Base-by-base conservation (phyloP, 2,113 vertebrate genomes). In the Chrysochloris asiatica region DNA sequence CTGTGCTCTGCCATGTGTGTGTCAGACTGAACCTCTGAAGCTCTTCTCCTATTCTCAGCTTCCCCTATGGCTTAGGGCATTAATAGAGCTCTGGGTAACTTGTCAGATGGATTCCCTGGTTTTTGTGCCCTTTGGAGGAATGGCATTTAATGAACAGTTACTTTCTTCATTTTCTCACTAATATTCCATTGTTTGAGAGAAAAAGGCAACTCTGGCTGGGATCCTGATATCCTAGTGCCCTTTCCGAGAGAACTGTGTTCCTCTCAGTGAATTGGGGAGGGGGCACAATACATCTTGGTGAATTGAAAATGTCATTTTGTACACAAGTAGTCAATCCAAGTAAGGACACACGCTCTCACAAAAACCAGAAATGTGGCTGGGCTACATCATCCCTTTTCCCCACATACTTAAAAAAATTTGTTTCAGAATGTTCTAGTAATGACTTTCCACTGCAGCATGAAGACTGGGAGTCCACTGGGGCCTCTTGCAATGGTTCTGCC, bases 111-210 rank as follows among this genome's bases (percentile, higher is more conserved):
- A 88, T 94, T 90, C 82, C 83, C 84, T 93, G 69, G 73, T 73
- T 38, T 83, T n/a, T 30, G 30, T 54, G 14, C 52, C 87, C 56
- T 94, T 86, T 56, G 0, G 0, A 47, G 83, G 30, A 38, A 61
- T 45, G 85, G 0, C 6, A 59, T 95, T 95, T 93, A 94, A 84
- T 83, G 79, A 89, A 79, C 43, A 94, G 93, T 43, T 80, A 41
- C 73, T 89, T 81, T 82, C 33, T 86, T 77, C 83, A 81, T 93
- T 95, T 84, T 76, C 93, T 90, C 80, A 95, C 75, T 65, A 76
- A 93, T 95, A 94, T 93, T 90, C 19, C 13, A 72, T 48, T 93
- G 81, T 84, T 73, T 59, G 43, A 91, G 91, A 91, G 89, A 28
- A 75, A 72, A 82, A 95, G 91, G 72, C 47, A 50, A 45, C 47